Base-by-base conservation (phyloP, 1,140 invertebrate species). In the Periplaneta americana region DNA sequence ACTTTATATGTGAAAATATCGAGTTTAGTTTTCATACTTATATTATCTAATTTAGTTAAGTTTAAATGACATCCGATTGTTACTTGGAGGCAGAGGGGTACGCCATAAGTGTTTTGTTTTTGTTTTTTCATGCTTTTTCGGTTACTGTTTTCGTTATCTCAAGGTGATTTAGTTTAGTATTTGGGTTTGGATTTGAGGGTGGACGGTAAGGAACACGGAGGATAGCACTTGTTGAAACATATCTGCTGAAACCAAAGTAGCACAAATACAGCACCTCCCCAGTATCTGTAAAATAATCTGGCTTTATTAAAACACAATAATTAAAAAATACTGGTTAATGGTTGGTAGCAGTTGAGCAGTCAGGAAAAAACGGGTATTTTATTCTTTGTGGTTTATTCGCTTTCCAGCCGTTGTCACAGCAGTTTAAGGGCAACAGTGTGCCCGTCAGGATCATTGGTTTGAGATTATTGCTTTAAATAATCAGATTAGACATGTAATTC, bases 31-130 rank as follows among this genome's bases (percentile, higher is more conserved):
- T 10, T 75, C 75, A 36, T 18, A 28, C 76, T 78, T 78, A 78
- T n/a, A 28, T 78, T 78, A 82, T 79, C 76, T 75, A 84, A 82
- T 82, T 80, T 81, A 83, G 57, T 82, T 83, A 77, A 83, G 66
- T 77, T 80, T 82, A 85, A 82, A 66, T 66, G 78, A 83, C 84
- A 85, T 84, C 79, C 84, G 78, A 84, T 86, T 87, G 87, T 88
- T 88, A 88, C 88, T 88, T 88, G 88, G 87, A 88, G 86, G 87
- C 87, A 88, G 87, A 88, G 87, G 86, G 87, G 86, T 85, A 18
- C 81, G 81, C 81, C 75, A 78, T 75, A 31, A 66, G 22, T 15
- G 66, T 11, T n/a, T n/a, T n/a, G n/a, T n/a, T n/a, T n/a, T 77
- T 78, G 33, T 33, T 22, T 35, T 77, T 36, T 81, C 81, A 81